Base-by-base conservation (phyloP, 2,797 vertebrate species). In the Schizopygopsis malacanthus region DNA sequence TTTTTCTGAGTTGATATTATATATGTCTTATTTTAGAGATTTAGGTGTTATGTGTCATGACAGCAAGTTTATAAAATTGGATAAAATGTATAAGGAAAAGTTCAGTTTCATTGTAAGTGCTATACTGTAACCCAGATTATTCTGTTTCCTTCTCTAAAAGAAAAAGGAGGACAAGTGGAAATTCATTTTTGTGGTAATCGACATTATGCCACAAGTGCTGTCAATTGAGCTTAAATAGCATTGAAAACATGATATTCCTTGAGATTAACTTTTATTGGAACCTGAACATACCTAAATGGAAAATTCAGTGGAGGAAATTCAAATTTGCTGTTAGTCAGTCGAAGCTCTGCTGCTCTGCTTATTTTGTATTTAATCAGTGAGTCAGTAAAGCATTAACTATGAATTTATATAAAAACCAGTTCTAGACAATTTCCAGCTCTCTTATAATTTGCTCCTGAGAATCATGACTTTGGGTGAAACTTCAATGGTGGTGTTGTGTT, bases 401-500 rank as follows among this genome's bases (percentile, higher is more conserved):
- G 16, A 81, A 81, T 86, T 69, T 85, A 82, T 89, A 86, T 85
- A 28, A 84, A 81, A 89, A 79, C 81, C 84, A 84, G 69, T 33
- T 78, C 72, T 76, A 63, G 54, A 63, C 73, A 61, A 47, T 87
- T 86, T 89, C 79, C 82, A 88, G 63, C 45, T 47, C 81, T 86
- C 84, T 50, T 87, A 81, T 77, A 65, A 86, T 84, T 81, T 89
- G 72, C 72, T 86, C 61, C 22, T 70, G 47, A 63, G 65, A 50
- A 85, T 84, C 63, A 82, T 84, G 84, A 84, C 79, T 89, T 87
- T 79, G 82, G 72, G 78, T 87, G 47, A 85, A 89, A 84, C 84
- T 84, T 88, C 86, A 86, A 79, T 89, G 79, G 82, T 79, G 86
- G 82, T 61, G 73, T 84, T 86, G 84, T 84, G 83, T 84, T 87